phyloP scores from a whole-genome alignment of 2,888 invertebrate species.

The Leptopilina myrica region DNA sequence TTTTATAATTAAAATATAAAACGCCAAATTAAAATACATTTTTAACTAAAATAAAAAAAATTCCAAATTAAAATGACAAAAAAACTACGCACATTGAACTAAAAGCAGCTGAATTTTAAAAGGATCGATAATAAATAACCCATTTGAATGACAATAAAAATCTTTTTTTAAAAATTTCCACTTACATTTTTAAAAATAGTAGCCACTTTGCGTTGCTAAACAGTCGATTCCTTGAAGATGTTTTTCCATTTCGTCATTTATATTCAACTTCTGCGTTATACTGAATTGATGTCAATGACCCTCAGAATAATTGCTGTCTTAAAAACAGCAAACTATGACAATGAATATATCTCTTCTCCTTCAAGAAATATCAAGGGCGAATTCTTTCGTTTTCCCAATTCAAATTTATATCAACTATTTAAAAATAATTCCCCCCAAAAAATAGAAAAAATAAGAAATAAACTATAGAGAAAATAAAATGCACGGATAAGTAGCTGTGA shows the following conservation, averaged over 20 bases:
- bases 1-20: too few species aligned
- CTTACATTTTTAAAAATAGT: background rate
- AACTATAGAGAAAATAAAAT: too few species aligned
- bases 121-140: background rate
- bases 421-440: background rate
- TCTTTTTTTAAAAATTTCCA: background rate
- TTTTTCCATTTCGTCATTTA: background rate
- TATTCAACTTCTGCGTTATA: conserved; percentile 4
- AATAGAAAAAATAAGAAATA: background rate
- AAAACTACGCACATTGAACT: background rate
- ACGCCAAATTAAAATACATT: too few species aligned
- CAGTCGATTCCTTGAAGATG: background rate
- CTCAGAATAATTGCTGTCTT: background rate
- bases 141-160: background rate
- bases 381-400: background rate
- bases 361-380: background rate
- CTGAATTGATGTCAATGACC: conserved; percentile 22
- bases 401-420: background rate
- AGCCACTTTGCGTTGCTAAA: background rate
- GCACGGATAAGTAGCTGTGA: too few species aligned
- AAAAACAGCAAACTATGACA: background rate
- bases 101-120: background rate
- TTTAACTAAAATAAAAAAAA: too few species aligned
- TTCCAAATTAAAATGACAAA: background rate
- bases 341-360: background rate